phyloP scores from a whole-genome alignment of 2,888 invertebrate species.

The Ctenicera cuprea region DNA sequence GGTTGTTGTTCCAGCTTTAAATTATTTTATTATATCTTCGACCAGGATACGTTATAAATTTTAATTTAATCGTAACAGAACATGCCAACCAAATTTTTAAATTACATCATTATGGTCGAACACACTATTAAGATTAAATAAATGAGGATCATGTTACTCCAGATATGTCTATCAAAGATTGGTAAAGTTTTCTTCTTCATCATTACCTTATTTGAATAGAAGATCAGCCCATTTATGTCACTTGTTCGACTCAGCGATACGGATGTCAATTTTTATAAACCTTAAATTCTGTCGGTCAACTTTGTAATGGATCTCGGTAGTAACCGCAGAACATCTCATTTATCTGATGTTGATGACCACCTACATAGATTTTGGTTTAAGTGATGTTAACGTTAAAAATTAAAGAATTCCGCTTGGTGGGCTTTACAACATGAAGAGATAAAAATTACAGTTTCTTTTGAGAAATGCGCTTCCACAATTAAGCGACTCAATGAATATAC shows the following conservation, averaged over 20 bases:
- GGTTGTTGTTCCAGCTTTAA: slow-evolving; percentile 37
- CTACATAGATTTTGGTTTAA: slow-evolving; percentile 13
- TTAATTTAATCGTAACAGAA: slow-evolving; percentile 13
- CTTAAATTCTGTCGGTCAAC: slow-evolving; percentile 28
- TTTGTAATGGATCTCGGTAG: slow-evolving; percentile 29
- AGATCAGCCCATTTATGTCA: slow-evolving; percentile 42
- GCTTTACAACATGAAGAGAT: neutral
- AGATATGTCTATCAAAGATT: slow-evolving; percentile 37
- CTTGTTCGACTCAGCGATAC: slow-evolving; percentile 25
- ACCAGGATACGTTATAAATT: neutral
- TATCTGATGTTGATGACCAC: slow-evolving; percentile 22
- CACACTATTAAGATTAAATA: slow-evolving; percentile 15
- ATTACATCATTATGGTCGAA: neutral
- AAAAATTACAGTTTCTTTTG: neutral
- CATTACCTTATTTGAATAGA: slow-evolving; percentile 39
- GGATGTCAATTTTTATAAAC: slow-evolving; percentile 36
- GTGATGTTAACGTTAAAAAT: slow-evolving; percentile 2
- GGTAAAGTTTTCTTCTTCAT: slow-evolving; percentile 29
- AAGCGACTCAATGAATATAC: too few relatives aligned
- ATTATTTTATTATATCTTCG: slow-evolving; percentile 5
- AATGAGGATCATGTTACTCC: slow-evolving; percentile 34
- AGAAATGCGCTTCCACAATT: too few relatives aligned
- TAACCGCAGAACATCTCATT: slow-evolving; percentile 10
- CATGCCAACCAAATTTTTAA: slow-evolving; percentile 15
- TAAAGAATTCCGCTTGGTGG: slow-evolving; percentile 5